Evolutionary conservation across 2,113 vertebrate genomes (phyloP), one percentile per base, ranked within the genome.

Genomic region (Ciconia stormi): DNA sequence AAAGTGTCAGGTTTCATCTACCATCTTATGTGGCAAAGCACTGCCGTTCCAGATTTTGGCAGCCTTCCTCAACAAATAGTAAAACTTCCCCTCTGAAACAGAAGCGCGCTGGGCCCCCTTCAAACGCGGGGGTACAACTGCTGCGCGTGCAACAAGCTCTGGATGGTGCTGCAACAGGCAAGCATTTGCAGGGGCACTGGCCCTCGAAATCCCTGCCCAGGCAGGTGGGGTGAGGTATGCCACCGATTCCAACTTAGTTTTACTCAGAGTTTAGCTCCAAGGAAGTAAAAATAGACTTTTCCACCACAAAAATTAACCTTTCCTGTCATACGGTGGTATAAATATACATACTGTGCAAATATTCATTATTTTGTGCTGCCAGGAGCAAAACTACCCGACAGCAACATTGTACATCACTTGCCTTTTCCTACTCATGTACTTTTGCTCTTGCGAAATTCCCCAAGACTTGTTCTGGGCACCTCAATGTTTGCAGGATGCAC

Each of bases 61-160:
- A 87, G 29, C 27, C 82, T 63, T 59, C 36, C 52, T 44, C 56
- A 44, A 71, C 46, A 86, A 89, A 86, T 36, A 58, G 40, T 34
- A 49, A 71, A 92, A 40, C 14, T 50, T 38, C 3, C 27, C 18
- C 47, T 78, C 52, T 50, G 32, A 49, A 91, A 63, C 27, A 4
- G 6, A 61, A 55, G 21, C 11, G 25, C 0, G 0, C 18, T 47
- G 49, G 58, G 22, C 16, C 12, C 22, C 21, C 36, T 89, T 46
- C 62, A 77, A 36, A 67, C 3, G 9, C 23, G 9, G 44, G 55
- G 34, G 10, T 59, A 53, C 58, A 70, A 55, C 0, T 36, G 46
- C 17, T 77, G 58, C 0, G 9, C 23, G 21, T 30, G 13, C 27
- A 46, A 30, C 0, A 5, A 49, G 56, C 25, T 61, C 73, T 78